Evolutionary conservation across 2,113 vertebrate species (phyloP), one percentile per base, ranked within the genome.

Genomic region (Acanthisitta chloris): DNA sequence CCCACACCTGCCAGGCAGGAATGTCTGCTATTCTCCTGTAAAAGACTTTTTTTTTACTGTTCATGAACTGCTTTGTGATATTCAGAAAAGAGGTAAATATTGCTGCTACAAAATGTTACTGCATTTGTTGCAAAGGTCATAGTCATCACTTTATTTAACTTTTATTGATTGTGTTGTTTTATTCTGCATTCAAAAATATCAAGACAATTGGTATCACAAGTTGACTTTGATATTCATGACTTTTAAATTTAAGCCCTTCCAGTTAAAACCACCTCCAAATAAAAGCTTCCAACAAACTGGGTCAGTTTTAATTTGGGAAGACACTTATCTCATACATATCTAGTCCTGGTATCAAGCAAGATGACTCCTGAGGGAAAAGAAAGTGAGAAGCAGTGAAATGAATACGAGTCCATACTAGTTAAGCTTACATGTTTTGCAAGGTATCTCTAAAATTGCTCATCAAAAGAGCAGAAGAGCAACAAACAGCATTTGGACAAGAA

Each of bases 301-400:
- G 65, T 43, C 95, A 84, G 69, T 71, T 86, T 92, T 81, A 81
- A 67, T 96, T 91, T 29, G 34, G 46, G 87, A 94, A 84, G 55
- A 71, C 59, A 46, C 46, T 92, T 94, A 83, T 91, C 95, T 83
- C 69, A 72, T 58, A 95, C 55, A 45, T 87, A 94, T 91, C 87
- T 90, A 89, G 34, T 66, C 46, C 43, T 62, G 34, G 79, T 73
- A 92, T 74, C 81, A 74, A 94, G 90, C 72, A 94, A 96, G 81
- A 74, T 36, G 87, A 96, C 84, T 92, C 77, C 87, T 20, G 36
- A 84, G 65, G 72, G 92, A 89, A 92, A 91, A 85, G 79, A 92
- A 96, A 92, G 24, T 59, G 81, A 97, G 93, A 92, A 92, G 90
- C 59, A 67, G 16, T 74, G 95, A 97, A 94, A 96, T 40, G 79